These are phyloP conservation scores for Tragelaphus strepsiceros DNA, from an alignment of 2,113 vertebrate genomes.

Conservation along the genomic window DNA sequence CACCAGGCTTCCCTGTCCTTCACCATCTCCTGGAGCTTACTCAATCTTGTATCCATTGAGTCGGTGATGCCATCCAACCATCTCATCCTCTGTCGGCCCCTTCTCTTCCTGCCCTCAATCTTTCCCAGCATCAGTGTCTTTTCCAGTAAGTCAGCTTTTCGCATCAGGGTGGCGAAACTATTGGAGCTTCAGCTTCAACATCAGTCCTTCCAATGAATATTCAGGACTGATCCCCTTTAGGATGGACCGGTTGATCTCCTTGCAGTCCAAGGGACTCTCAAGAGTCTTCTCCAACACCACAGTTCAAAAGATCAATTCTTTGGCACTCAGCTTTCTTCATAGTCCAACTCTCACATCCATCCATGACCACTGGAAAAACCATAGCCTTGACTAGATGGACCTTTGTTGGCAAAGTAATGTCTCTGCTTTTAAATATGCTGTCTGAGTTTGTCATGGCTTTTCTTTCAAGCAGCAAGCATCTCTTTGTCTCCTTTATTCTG, in stretches of 20 bases:
- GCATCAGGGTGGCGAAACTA: not conserved
- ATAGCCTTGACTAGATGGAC: not conserved
- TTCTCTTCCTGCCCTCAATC: not conserved
- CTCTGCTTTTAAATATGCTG: not conserved
- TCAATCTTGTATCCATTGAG: not conserved
- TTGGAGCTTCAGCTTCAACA: not conserved
- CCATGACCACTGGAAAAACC: not conserved
- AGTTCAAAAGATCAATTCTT: not conserved
- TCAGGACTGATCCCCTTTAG: not conserved
- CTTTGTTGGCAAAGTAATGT: not conserved
- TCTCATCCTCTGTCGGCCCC: fast-evolving
- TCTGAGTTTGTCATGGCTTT: fast-evolving
- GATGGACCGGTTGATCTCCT: not conserved
- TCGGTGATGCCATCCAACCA: not conserved
- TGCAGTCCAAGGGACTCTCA: not conserved
- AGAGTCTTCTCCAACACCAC: not conserved
- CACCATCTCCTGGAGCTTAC: not conserved
- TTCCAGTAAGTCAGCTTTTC: fast-evolving
- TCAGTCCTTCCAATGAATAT: not conserved
- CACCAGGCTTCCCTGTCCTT: not conserved
- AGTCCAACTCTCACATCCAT: fast-evolving
- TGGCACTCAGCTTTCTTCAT: fast-evolving
- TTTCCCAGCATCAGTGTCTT: not conserved
- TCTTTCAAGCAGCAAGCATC: not conserved
- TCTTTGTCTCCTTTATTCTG: not conserved